Evolutionary conservation across 2,113 vertebrate genomes (phyloP).

Genomic region (Sus scrofa): T2T-Sscrofa CM000816.6:81395001-81395500

Average conservation of each 20-base stretch:
- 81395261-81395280: background rate
- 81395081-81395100: constrained; percentile 13
- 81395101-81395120: background rate
- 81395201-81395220: background rate
- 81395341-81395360: background rate
- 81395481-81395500: too few species aligned
- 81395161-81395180: constrained; percentile 27
- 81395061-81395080: background rate
- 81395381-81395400: background rate
- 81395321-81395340: too few species aligned
- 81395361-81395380: background rate
- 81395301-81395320: background rate
- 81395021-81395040: constrained; percentile 43
- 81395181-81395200: constrained; percentile 45
- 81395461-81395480: too few species aligned
- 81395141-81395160: background rate
- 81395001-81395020: background rate
- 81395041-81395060: background rate
- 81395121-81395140: background rate
- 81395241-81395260: background rate
- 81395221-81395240: background rate
- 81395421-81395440: too few species aligned
- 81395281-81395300: background rate
- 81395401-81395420: too few species aligned
- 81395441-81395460: too few species aligned